A percentile compares a stretch with the other conserved stretches of the same genome.
These are phyloP conservation scores for Melitaea cinxia DNA, from an alignment of 1,140 invertebrate genomes.

Conservation along the genomic window DNA sequence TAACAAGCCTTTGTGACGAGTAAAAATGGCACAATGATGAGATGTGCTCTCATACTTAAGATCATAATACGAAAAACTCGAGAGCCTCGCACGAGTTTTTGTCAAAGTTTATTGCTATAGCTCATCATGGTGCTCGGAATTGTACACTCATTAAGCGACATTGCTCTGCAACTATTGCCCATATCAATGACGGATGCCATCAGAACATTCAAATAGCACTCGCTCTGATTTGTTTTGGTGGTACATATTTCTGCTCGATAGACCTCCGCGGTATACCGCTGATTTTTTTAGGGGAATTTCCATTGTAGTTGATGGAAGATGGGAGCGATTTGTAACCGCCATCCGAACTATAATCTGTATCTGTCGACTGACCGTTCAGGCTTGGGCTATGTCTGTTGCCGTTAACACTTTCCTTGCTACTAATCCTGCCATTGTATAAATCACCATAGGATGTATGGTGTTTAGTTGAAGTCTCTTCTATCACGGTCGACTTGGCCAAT, in stretches of 20 bases:
- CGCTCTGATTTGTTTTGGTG: constrained; percentile 68
- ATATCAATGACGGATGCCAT: neutral
- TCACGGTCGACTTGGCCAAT: constrained; percentile 51
- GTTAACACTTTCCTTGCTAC: constrained; percentile 71
- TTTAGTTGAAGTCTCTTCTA: constrained; percentile 64
- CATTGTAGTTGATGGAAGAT: constrained; percentile 74
- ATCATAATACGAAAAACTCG: neutral
- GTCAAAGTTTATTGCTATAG: neutral
- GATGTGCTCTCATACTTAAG: neutral
- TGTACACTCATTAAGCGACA: neutral
- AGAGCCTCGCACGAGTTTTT: constrained; percentile 10
- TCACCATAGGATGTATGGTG: constrained; percentile 78
- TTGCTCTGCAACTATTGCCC: constrained; percentile 1
- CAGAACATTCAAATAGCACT: constrained; percentile 54
- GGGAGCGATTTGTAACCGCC: constrained; percentile 80
- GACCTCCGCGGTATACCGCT: constrained; percentile 79
- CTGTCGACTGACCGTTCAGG: constrained; percentile 74
- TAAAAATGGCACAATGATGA: constrained; percentile 11
- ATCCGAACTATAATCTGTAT: constrained; percentile 79
- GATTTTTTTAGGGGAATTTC: constrained; percentile 69
- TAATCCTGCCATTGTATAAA: constrained; percentile 70
- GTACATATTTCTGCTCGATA: constrained; percentile 68
- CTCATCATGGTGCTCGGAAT: neutral
- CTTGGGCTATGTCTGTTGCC: constrained; percentile 71
- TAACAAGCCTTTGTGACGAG: constrained; percentile 52